A percentile compares a stretch with the other conserved stretches of the same genome.
Evolutionary conservation across 2,113 vertebrate genomes (phyloP).

Genomic region (Irena cyanogastra): DNA sequence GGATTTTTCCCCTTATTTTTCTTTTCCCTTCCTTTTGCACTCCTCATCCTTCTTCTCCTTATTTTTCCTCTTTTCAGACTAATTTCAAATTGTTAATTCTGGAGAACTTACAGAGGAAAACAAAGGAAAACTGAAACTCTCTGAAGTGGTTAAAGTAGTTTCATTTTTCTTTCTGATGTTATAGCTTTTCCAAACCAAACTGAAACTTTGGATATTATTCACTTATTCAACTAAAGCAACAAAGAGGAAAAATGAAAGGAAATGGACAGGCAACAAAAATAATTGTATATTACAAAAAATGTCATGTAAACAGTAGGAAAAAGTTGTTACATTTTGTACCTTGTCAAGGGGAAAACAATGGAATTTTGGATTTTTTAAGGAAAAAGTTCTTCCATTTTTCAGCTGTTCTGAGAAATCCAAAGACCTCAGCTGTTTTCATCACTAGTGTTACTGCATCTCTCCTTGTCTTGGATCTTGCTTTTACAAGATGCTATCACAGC

Average conservation of each 20-base stretch:
- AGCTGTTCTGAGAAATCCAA: background rate
- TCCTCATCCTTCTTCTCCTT: background rate
- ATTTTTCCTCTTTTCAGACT: background rate
- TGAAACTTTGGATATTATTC: constrained; percentile 28
- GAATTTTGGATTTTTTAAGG: background rate
- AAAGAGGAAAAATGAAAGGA: constrained; percentile 7
- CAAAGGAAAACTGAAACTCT: constrained; percentile 31
- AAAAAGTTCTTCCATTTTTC: constrained; percentile 11
- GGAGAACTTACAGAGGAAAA: constrained; percentile 20
- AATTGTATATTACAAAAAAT: constrained; percentile 3
- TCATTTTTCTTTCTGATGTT: constrained; percentile 39
- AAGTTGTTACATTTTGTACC: background rate
- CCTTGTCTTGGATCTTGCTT: constrained; percentile 62
- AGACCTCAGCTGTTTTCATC: constrained; percentile 43
- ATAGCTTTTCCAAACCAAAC: constrained; percentile 24
- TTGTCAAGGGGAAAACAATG: background rate
- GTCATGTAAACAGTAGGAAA: background rate
- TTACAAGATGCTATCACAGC: constrained; percentile 57
- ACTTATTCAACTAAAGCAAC: background rate
- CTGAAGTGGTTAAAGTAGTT: constrained; percentile 24
- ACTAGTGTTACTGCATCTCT: constrained; percentile 30
- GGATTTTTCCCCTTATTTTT: background rate
- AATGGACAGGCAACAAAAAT: background rate
- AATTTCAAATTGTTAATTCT: background rate
- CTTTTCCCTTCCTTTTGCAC: background rate